phyloP scores from a whole-genome alignment of 2,888 invertebrate genomes.

The Perizoma affinitatum region DNA sequence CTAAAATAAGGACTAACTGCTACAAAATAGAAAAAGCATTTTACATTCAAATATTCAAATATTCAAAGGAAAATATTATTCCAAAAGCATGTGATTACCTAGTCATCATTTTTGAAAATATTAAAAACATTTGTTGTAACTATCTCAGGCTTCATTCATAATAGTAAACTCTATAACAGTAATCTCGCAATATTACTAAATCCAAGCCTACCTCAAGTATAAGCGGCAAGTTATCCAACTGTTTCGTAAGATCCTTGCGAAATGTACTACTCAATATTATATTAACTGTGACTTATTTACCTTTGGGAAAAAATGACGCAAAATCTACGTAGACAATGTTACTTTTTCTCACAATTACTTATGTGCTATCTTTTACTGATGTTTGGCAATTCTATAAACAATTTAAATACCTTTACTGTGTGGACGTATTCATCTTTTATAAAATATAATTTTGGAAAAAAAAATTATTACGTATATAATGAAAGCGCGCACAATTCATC shows the following conservation, averaged over 20 bases:
- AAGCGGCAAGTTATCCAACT: conserved; percentile 14
- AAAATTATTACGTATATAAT: no score
- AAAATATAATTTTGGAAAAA: no score
- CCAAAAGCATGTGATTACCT: no score
- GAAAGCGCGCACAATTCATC: no score
- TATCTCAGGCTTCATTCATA: neutral
- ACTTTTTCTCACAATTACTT: conserved; percentile 26
- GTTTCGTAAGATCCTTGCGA: conserved; percentile 24
- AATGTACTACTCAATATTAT: neutral
- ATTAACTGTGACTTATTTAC: neutral
- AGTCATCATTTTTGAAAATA: no score
- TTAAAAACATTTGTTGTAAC: no score
- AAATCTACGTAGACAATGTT: conserved; percentile 14
- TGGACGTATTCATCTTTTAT: no score
- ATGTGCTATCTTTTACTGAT: neutral
- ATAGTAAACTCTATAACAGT: neutral
- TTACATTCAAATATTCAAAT: no score
- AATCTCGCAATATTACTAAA: neutral
- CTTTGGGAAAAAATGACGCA: conserved; percentile 29
- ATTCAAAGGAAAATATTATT: no score
- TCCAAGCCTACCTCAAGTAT: no score
- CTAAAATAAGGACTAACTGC: no score
- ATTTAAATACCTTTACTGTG: neutral
- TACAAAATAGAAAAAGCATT: no score
- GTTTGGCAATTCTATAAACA: conserved; percentile 6